These are phyloP conservation scores for Cyanoramphus novaezelandiae DNA, from an alignment of 2,113 vertebrate species.

Conservation along the genomic window DNA sequence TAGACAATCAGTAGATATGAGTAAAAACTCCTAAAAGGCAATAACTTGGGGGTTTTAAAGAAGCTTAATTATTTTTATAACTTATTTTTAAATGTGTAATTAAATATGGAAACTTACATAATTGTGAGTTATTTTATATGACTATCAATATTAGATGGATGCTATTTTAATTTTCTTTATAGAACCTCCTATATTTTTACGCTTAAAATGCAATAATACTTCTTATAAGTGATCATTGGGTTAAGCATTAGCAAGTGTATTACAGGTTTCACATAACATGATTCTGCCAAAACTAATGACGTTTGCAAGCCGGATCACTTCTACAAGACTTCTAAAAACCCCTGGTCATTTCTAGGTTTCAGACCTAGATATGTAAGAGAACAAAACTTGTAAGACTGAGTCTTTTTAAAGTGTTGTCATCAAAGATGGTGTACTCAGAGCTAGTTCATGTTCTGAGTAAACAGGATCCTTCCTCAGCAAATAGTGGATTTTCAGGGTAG, in stretches of 20 bases:
- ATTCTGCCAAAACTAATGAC: not conserved
- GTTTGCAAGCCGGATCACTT: not conserved
- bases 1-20: conserved; percentile 85
- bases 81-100: conserved; percentile 74
- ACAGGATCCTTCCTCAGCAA: not conserved
- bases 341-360: not conserved
- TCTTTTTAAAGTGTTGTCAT: not conserved
- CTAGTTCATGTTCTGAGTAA: not conserved
- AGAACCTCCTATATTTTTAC: conserved; percentile 66
- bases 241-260: not conserved
- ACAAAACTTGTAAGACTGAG: not conserved
- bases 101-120: conserved; percentile 60
- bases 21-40: conserved; percentile 78
- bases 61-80: conserved; percentile 77
- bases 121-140: conserved; percentile 65
- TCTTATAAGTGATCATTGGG: conserved; percentile 30
- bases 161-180: conserved; percentile 66
- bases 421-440: not conserved
- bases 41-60: conserved; percentile 51
- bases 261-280: not conserved
- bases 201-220: conserved; percentile 62
- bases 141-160: conserved; percentile 57
- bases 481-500: not conserved
- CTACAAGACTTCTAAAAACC: not conserved
- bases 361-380: not conserved